These are phyloP conservation scores for Pogonomyrmex californicus DNA, from an alignment of 1,140 invertebrate genomes.

Conservation along the genomic window DNA sequence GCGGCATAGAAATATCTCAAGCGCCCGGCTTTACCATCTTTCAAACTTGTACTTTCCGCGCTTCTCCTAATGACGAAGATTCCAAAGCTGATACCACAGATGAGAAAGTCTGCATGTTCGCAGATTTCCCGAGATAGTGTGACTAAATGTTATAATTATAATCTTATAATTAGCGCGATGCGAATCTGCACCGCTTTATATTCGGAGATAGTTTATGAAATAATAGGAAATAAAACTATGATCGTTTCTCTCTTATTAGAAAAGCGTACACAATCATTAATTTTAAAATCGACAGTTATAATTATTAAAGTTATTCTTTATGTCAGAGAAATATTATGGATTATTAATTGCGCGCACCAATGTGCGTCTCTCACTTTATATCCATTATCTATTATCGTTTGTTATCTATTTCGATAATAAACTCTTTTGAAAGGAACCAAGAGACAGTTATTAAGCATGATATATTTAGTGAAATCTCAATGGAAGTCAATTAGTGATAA, in stretches of 20 bases:
- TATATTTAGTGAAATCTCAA: no score
- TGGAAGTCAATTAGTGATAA: no score
- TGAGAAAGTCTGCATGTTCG: conserved; percentile 6
- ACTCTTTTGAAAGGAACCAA: no score
- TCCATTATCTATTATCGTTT: no score
- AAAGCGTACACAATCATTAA: not conserved
- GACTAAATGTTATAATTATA: conserved; percentile 14
- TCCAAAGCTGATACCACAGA: conserved; percentile 41
- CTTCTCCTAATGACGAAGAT: conserved; percentile 48
- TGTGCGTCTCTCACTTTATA: not conserved
- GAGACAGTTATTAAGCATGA: no score
- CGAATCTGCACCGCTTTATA: not conserved
- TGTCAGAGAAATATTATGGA: not conserved
- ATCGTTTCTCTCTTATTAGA: not conserved
- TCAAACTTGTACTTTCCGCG: conserved; percentile 54
- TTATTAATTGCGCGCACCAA: not conserved
- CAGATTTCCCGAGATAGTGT: conserved; percentile 10
- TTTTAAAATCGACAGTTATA: not conserved
- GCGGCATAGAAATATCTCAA: conserved; percentile 54
- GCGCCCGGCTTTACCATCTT: conserved; percentile 39
- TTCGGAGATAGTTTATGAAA: not conserved
- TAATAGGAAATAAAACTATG: not conserved
- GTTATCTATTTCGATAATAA: not conserved
- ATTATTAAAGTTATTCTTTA: not conserved
- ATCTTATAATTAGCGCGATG: conserved; percentile 41